Percentiles rank a stretch among this genome's conserved stretches.
phyloP scores from a whole-genome alignment of 2,113 vertebrate genomes.

The Bettongia penicillata region DNA sequence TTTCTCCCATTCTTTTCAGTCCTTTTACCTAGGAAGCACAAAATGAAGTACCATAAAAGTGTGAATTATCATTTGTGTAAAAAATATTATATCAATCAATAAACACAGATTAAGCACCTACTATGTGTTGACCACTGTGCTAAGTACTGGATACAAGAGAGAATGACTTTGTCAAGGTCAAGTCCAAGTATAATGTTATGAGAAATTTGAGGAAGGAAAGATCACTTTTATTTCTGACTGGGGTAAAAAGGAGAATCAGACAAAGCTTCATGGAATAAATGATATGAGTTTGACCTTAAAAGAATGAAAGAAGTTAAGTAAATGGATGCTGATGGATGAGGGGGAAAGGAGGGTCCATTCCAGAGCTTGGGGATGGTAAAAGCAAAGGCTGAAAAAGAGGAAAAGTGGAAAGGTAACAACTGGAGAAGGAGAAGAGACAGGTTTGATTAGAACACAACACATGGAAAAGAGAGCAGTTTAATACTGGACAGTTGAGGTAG shows the following conservation, averaged over 20 bases:
- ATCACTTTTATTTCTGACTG: neutral
- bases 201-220: neutral
- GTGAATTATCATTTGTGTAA: neutral
- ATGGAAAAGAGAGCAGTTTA: neutral
- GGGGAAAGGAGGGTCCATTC: neutral
- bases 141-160: neutral
- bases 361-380: neutral
- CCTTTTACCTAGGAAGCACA: neutral
- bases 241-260: neutral
- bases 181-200: neutral
- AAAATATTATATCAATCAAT: neutral
- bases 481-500: neutral
- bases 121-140: neutral
- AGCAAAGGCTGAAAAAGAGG: neutral
- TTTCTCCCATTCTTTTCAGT: slow-evolving; percentile 11
- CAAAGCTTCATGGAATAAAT: neutral
- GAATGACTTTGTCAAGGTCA: neutral
- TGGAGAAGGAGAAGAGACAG: neutral
- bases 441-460: neutral
- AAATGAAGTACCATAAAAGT: neutral
- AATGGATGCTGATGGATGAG: neutral
- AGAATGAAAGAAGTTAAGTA: neutral
- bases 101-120: neutral
- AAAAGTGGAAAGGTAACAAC: neutral
- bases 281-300: neutral